Percentiles rank a stretch among this genome's conserved stretches.
These are phyloP conservation scores for Toxonevra muliebris DNA, from an alignment of 2,888 invertebrate genomes.

Conservation along the genomic window DNA sequence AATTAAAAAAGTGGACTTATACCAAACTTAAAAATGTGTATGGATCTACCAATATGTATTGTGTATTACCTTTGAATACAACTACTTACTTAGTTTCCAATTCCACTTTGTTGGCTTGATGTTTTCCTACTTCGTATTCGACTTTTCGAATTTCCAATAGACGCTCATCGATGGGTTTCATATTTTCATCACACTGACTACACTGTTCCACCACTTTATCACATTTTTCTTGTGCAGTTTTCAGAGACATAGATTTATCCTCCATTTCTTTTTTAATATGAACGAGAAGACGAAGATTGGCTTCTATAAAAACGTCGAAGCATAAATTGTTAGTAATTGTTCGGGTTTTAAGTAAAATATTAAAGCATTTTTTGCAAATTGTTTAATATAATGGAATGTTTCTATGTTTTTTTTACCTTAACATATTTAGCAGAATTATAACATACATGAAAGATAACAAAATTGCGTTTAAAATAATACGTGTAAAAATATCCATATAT, in stretches of 20 bases:
- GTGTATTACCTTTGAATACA: background rate
- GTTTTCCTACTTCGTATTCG: constrained; percentile 68
- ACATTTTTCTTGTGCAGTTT: constrained; percentile 71
- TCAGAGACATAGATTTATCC: constrained; percentile 68
- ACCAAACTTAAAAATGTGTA: background rate
- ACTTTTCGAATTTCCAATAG: constrained; percentile 67
- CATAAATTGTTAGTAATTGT: too few relatives aligned
- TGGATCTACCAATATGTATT: background rate
- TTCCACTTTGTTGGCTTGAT: constrained; percentile 69
- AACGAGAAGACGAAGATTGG: constrained; percentile 67
- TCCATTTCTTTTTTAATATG: constrained; percentile 72
- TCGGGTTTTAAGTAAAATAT: too few relatives aligned
- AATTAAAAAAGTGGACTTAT: too few relatives aligned
- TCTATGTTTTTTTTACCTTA: too few relatives aligned
- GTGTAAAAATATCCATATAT: too few relatives aligned
- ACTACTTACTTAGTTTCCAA: constrained; percentile 68
- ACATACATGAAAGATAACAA: too few relatives aligned
- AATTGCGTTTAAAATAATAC: too few relatives aligned
- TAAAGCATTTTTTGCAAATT: too few relatives aligned
- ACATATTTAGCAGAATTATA: too few relatives aligned
- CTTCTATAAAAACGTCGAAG: constrained; percentile 60
- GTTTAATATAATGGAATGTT: too few relatives aligned
- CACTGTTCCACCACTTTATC: constrained; percentile 71
- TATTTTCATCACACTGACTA: constrained; percentile 68
- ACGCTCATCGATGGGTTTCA: constrained; percentile 69